These are phyloP conservation scores for Orchesella flavescens DNA, from an alignment of 2,888 invertebrate species.

Conservation along the genomic window DNA sequence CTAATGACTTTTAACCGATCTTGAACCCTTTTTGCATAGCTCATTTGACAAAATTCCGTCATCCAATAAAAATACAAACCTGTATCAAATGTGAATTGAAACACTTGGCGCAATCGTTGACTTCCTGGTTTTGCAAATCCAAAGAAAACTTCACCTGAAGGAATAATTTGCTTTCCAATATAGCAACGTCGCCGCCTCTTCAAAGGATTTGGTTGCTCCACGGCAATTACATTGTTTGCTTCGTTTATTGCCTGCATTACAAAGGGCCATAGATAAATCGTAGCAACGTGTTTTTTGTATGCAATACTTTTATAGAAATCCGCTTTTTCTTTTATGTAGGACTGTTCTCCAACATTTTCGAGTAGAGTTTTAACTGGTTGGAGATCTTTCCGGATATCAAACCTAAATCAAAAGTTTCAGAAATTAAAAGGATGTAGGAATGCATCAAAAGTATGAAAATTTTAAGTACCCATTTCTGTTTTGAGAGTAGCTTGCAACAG, in stretches of 20 bases:
- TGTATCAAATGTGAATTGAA: not conserved
- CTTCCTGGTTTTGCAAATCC: constrained; percentile 3
- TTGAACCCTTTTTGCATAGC: constrained; percentile 17
- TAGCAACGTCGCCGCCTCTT: constrained; percentile 14
- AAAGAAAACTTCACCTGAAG: not conserved
- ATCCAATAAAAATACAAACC: constrained; percentile 10
- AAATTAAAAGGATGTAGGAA: no score
- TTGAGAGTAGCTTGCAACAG: not conserved
- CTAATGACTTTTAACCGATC: constrained; percentile 26
- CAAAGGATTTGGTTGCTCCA: not conserved
- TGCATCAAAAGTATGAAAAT: no score
- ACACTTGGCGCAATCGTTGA: not conserved
- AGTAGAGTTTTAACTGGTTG: no score
- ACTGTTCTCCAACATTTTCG: no score
- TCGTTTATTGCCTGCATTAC: not conserved
- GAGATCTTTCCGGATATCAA: no score
- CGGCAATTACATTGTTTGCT: not conserved
- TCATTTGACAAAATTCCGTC: not conserved
- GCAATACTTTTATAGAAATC: no score
- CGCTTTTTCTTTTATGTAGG: no score
- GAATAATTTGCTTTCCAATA: constrained; percentile 4
- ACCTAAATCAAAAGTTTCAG: no score
- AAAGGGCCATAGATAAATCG: no score
- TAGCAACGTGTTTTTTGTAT: no score
- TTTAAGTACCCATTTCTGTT: no score